Percentiles rank a stretch among this genome's conserved stretches.
phyloP scores from a whole-genome alignment of 2,113 vertebrate species.

The Donacobius atricapilla region DNA sequence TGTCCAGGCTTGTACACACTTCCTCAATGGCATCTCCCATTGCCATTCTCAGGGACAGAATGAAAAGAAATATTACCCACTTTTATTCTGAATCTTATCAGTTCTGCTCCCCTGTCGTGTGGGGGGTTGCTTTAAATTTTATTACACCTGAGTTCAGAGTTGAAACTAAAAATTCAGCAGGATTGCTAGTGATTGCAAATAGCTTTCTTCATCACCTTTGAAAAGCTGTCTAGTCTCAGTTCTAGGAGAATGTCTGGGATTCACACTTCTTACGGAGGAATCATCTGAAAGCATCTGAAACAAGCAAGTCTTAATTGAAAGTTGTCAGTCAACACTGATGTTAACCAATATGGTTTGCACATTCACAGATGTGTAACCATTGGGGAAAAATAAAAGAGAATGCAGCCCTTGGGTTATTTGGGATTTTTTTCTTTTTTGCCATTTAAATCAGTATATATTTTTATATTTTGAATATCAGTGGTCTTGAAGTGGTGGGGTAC shows the following conservation, averaged over 20 bases:
- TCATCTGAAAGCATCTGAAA: neutral
- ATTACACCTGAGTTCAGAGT: neutral
- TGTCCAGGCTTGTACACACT: fast-evolving
- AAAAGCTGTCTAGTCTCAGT: neutral
- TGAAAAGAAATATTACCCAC: neutral
- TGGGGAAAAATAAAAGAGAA: neutral
- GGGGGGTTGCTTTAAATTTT: neutral
- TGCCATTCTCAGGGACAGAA: neutral
- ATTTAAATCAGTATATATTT: neutral
- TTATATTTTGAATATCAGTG: neutral
- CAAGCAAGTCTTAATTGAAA: neutral
- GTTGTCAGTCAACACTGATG: neutral
- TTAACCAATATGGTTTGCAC: neutral
- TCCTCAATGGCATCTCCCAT: neutral
- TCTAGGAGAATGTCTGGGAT: neutral
- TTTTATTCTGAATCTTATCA: neutral
- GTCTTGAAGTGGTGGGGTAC: neutral
- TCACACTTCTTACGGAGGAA: neutral
- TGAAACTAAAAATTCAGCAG: neutral
- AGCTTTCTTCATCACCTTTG: neutral
- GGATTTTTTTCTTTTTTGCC: neutral
- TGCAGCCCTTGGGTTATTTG: neutral
- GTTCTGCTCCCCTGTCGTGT: neutral
- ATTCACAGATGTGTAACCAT: neutral
- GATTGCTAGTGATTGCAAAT: neutral